Conservation (phyloP, 92 coral and sea anemone species). For the Zoanthus solanderi region DNA sequence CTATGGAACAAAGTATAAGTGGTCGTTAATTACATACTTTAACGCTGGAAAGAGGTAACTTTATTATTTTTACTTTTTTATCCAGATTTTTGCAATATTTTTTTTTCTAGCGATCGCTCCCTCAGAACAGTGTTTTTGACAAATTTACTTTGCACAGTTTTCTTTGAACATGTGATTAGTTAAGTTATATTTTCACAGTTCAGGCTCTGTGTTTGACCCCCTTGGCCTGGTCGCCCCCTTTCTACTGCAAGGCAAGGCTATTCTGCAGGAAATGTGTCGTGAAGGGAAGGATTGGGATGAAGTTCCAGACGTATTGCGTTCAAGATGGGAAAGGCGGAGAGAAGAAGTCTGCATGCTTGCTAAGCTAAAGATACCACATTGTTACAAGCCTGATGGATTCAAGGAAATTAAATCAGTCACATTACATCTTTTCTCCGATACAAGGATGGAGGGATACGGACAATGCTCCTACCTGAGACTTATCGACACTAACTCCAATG, state of each 20-base stretch:
- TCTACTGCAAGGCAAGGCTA: conserved; percentile 13
- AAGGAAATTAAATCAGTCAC: conserved; percentile 25
- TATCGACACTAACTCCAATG: conserved; percentile 27
- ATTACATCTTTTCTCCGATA: conserved; percentile 23
- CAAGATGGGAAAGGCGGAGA: conserved; percentile 33
- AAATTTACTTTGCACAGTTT: too few relatives aligned
- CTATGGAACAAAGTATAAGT: too few relatives aligned
- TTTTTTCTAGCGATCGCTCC: too few relatives aligned
- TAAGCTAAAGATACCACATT: conserved; percentile 16
- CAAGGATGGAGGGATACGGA: conserved; percentile 28
- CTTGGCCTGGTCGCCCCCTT: not conserved
- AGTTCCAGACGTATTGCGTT: conserved; percentile 26
- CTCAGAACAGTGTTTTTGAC: too few relatives aligned
- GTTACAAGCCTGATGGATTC: conserved; percentile 44
- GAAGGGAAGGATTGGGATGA: conserved; percentile 44
- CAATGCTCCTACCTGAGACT: conserved; percentile 48
- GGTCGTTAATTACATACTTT: too few relatives aligned
- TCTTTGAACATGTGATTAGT: too few relatives aligned
- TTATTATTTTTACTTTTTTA: too few relatives aligned
- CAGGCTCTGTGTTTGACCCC: not conserved
- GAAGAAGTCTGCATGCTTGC: conserved; percentile 6
- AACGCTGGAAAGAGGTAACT: too few relatives aligned
- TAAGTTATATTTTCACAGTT: too few relatives aligned
- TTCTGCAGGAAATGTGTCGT: conserved; percentile 41
- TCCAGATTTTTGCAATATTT: too few relatives aligned